A percentile compares a stretch with the other conserved stretches of the same genome.
Conservation (phyloP, 2,113 vertebrate species). For the Grantiella picta region DNA sequence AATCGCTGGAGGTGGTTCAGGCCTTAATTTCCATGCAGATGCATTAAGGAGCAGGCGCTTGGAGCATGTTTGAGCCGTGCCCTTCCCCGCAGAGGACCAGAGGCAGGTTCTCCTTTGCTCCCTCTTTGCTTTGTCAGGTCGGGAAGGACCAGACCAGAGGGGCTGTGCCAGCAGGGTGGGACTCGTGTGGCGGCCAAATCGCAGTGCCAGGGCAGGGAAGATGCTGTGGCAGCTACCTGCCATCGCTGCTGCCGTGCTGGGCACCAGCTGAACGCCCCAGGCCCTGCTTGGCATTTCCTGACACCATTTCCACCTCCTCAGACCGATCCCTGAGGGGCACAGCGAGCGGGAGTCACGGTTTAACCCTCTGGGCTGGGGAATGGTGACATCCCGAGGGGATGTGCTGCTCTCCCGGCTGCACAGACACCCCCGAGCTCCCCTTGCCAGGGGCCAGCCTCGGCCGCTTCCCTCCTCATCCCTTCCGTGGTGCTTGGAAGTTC, state of each 20-base stretch:
- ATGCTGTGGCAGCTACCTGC: not conserved
- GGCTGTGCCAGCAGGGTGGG: not conserved
- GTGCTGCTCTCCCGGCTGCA: not conserved
- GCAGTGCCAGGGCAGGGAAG: not conserved
- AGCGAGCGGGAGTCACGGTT: fast-evolving
- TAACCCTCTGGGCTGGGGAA: not conserved
- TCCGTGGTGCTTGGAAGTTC: not conserved
- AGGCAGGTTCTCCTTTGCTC: not conserved
- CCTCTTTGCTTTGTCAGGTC: fast-evolving
- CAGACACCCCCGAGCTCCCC: not conserved
- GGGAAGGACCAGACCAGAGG: fast-evolving
- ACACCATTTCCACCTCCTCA: not conserved
- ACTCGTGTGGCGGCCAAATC: fast-evolving
- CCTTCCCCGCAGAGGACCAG: not conserved
- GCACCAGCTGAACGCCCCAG: not conserved
- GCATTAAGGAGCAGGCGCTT: not conserved
- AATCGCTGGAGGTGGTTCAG: constrained; percentile 44
- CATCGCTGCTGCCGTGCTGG: not conserved
- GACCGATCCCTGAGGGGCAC: not conserved
- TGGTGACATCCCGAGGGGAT: not conserved
- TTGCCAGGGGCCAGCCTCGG: not conserved
- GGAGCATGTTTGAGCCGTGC: not conserved
- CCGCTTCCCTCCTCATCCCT: not conserved
- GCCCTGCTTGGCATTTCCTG: not conserved
- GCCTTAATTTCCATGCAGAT: constrained; percentile 38